Conservation (phyloP, 2,797 vertebrate genomes). For the Schizopygopsis malacanthus region DNA sequence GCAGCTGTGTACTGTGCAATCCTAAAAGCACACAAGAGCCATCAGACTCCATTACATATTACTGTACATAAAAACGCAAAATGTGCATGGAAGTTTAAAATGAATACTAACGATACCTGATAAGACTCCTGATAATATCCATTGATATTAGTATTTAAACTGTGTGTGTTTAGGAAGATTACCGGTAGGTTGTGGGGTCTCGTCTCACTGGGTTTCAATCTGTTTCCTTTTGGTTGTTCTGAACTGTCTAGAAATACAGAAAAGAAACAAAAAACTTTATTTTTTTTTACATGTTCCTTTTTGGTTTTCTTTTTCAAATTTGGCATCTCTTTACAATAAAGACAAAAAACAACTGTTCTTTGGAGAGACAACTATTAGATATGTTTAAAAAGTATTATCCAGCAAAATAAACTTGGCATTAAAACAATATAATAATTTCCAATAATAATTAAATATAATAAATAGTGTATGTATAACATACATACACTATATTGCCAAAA, state of each 20-base stretch:
- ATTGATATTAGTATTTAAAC: not conserved
- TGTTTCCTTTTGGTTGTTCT: slow-evolving; percentile 17
- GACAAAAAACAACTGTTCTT: not conserved
- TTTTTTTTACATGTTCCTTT: not conserved
- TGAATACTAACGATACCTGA: not conserved
- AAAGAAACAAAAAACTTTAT: not conserved
- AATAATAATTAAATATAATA: too few relatives aligned
- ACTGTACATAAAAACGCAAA: not conserved
- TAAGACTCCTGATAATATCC: not conserved
- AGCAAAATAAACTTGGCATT: not conserved
- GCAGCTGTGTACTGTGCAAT: slow-evolving; percentile 72
- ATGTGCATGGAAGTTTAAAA: not conserved
- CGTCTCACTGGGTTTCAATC: not conserved
- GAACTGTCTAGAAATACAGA: slow-evolving; percentile 53
- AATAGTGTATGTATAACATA: too few relatives aligned
- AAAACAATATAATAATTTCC: not conserved
- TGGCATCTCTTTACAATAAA: not conserved
- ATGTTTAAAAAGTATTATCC: not conserved
- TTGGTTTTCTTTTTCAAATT: not conserved
- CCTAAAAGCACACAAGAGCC: slow-evolving; percentile 57
- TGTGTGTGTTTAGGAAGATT: slow-evolving; percentile 14
- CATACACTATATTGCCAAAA: too few relatives aligned
- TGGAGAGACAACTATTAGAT: not conserved
- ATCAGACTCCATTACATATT: not conserved
- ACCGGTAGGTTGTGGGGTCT: slow-evolving; percentile 60